Evolutionary conservation across 2,888 invertebrate species (phyloP).

Genomic region (Agrypnus murinus): DNA sequence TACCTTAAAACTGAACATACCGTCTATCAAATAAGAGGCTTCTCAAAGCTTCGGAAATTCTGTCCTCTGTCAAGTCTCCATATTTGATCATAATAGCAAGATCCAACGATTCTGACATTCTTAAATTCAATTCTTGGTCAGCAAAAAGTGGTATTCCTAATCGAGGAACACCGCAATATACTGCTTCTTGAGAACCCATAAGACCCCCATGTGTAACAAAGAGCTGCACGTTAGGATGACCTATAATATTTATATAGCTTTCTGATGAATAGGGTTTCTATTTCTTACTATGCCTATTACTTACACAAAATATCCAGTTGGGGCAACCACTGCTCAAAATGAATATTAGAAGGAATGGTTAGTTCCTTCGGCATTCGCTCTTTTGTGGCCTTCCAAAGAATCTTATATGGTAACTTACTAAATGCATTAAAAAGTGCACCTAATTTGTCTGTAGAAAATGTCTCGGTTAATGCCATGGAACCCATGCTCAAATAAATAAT

Average conservation of each 20-base stretch:
- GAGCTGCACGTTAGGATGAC: constrained; percentile 68
- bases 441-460: constrained; percentile 72
- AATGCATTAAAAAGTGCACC: constrained; percentile 73
- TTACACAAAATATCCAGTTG: constrained; percentile 74
- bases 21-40: constrained; percentile 68
- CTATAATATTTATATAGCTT: no score
- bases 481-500: constrained; percentile 77
- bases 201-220: constrained; percentile 73
- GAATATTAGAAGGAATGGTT: constrained; percentile 70
- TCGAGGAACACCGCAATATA: constrained; percentile 65
- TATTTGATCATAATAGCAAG: constrained; percentile 68
- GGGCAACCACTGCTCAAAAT: constrained; percentile 74
- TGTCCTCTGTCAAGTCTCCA: constrained; percentile 56
- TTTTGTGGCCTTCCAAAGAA: constrained; percentile 75
- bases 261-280: no score
- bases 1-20: constrained; percentile 67
- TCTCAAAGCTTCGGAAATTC: constrained; percentile 58
- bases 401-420: constrained; percentile 73
- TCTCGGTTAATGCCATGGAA: constrained; percentile 75
- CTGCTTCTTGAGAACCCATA: constrained; percentile 70
- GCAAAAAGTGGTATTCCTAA: constrained; percentile 64
- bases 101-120: constrained; percentile 72
- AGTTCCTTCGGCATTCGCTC: constrained; percentile 69
- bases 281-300: no score
- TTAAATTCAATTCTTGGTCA: constrained; percentile 72